Conservation (phyloP, 2,888 invertebrate species). For the Meloe dianella region DNA sequence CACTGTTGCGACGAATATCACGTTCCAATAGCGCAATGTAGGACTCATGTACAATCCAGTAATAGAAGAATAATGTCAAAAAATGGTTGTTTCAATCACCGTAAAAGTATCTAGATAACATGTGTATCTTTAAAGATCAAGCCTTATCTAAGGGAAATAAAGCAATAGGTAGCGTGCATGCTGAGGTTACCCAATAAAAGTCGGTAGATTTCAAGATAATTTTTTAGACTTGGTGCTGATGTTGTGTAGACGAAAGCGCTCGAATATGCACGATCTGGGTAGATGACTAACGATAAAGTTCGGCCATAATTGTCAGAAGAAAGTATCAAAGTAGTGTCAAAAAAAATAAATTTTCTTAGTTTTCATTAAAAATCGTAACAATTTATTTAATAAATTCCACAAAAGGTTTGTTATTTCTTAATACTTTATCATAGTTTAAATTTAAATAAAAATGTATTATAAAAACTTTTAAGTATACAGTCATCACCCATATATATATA, state of each 20-base stretch:
- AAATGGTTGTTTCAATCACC: no score
- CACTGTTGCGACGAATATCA: no score
- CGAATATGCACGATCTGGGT: neutral
- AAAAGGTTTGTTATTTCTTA: neutral
- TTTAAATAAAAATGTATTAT: no score
- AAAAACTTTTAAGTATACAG: neutral
- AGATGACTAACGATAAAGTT: slow-evolving; percentile 16
- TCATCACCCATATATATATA: no score
- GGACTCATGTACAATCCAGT: no score
- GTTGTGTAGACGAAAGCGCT: neutral
- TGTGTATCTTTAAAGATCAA: no score
- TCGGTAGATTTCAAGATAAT: neutral
- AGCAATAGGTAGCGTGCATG: no score
- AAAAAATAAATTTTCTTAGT: slow-evolving; percentile 10
- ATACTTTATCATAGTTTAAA: neutral
- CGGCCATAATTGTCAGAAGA: slow-evolving; percentile 32
- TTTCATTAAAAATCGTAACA: slow-evolving; percentile 5
- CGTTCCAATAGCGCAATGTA: no score
- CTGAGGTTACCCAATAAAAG: no score
- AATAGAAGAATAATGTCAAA: no score
- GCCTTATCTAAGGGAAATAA: no score
- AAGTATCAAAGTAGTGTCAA: slow-evolving; percentile 19
- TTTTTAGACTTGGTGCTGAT: neutral
- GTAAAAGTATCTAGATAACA: no score
- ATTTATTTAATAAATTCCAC: neutral